Evolutionary conservation across 2,113 vertebrate genomes (phyloP).

Genomic region (Felis catus): DNA sequence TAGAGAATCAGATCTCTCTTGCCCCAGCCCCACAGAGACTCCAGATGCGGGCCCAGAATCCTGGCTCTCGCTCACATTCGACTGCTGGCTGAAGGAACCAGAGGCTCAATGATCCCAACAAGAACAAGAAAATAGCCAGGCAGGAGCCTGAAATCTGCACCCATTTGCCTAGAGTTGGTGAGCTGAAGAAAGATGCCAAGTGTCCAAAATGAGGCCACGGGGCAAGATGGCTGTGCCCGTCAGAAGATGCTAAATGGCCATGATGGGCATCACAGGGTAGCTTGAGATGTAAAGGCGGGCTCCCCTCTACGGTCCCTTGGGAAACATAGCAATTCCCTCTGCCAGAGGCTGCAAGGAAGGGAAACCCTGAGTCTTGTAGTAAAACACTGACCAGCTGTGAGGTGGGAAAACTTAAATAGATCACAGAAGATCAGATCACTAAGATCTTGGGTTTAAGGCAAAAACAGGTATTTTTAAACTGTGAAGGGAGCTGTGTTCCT

Average conservation of each 20-base stretch:
- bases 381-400: neutral
- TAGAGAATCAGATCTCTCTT: neutral
- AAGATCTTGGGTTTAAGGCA: conserved; percentile 5
- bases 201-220: neutral
- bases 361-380: neutral
- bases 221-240: neutral
- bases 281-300: neutral
- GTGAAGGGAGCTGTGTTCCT: neutral
- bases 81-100: neutral
- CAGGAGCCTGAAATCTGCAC: neutral
- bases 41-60: neutral
- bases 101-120: neutral
- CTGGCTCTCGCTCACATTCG: neutral
- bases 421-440: neutral
- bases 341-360: neutral
- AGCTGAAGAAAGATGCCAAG: neutral
- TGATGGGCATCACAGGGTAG: too few relatives aligned
- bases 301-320: neutral
- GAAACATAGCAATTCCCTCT: neutral
- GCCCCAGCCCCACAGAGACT: neutral
- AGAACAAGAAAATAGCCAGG: neutral
- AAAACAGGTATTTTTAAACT: conserved; percentile 10
- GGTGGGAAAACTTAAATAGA: neutral
- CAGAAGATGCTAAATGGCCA: neutral
- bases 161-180: neutral